Evolutionary conservation across 2,113 vertebrate genomes (phyloP), one percentile per base, ranked within the genome.

Genomic region (Abramis brama): DNA sequence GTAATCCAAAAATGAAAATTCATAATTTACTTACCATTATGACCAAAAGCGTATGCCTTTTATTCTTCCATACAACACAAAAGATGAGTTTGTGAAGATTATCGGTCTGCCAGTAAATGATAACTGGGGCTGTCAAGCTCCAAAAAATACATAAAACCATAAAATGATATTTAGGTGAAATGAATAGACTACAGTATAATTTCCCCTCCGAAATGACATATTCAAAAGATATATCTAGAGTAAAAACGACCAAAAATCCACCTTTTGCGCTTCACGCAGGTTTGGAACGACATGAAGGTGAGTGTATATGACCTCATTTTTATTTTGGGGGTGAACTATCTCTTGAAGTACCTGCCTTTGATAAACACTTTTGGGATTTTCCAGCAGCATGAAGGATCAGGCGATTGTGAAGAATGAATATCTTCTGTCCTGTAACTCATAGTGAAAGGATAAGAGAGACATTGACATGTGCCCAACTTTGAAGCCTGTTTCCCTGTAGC

Each of bases 391-490:
- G 75, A 77, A 52, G 62, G 79, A 70, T 47, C 79, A n/a, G 79
- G 62, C 30, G 79, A 50, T 70, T 82, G 60, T 4, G 43, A 47
- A 68, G 62, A 82, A 82, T 88, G 82, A 86, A 85, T 68, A 83
- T 88, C 84, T 73, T 57, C 66, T 73, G 6, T 73, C 43, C 43
- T 50, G 57, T 84, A 45, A n/a, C 36, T 57, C 39, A 70, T 64
- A 73, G 52, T 19, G 43, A 76, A 74, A 85, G 77, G 79, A 82
- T 85, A 80, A 87, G 85, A 87, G 76, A 86, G 84, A 82, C 62
- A 33, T 70, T 82, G 79, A 82, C 79, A 82, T 82, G 79, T 70
- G 45, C 79, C 45, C 79, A 50, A 82, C 79, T 82, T 82, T 82
- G 79, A 82, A 82, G 75, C 50, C 39, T 73, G 71, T 66, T 89